Percentiles rank a stretch among this genome's conserved stretches.
phyloP scores from a whole-genome alignment of 2,797 vertebrate species.

The Pelobates cultripes region DNA sequence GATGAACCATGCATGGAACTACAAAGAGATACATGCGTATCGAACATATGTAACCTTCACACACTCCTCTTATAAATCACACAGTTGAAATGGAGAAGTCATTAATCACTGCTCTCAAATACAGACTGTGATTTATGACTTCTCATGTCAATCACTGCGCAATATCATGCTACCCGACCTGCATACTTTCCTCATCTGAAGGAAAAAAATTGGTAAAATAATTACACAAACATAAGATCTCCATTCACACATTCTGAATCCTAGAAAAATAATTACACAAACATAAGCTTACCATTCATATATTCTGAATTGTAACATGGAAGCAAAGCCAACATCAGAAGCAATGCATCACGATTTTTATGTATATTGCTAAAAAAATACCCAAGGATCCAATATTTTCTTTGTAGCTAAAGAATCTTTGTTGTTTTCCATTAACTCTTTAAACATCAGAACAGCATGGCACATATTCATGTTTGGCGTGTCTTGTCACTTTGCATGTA shows the following conservation, averaged over 20 bases:
- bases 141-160: slow-evolving; percentile 54
- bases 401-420: not conserved
- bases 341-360: not conserved
- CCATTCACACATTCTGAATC: slow-evolving; percentile 17
- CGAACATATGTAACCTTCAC: slow-evolving; percentile 57
- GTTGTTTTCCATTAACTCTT: too few relatives aligned
- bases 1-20: slow-evolving; percentile 49
- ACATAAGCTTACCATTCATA: slow-evolving; percentile 40
- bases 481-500: too few relatives aligned
- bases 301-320: not conserved
- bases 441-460: too few relatives aligned
- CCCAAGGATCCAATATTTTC: not conserved
- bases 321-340: not conserved
- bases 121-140: slow-evolving; percentile 56
- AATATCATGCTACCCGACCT: slow-evolving; percentile 47
- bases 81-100: slow-evolving; percentile 52
- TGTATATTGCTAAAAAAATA: not conserved
- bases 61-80: slow-evolving; percentile 55
- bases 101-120: slow-evolving; percentile 56
- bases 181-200: slow-evolving; percentile 20
- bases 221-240: slow-evolving; percentile 45
- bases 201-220: slow-evolving; percentile 30
- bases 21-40: slow-evolving; percentile 57
- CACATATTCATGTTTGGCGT: too few relatives aligned
- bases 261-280: slow-evolving; percentile 36